phyloP scores from a whole-genome alignment of 2,888 invertebrate species.

The Drosophila maculinotata region DNA sequence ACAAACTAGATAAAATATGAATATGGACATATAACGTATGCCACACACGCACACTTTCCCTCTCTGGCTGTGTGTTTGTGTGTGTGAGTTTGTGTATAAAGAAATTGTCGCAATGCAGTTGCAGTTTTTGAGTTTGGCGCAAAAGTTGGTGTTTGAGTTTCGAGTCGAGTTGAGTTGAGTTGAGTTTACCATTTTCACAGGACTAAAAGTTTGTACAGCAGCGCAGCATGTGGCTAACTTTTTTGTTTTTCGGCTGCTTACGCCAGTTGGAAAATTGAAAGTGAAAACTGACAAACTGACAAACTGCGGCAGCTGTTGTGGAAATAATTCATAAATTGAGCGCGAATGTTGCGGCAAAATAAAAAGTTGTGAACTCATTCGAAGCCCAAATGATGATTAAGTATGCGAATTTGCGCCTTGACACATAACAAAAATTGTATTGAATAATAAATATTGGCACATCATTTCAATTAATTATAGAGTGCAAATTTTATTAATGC shows the following conservation, averaged over 20 bases:
- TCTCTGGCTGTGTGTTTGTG: neutral
- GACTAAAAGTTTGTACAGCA: conserved; percentile 40
- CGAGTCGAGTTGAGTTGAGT: conserved; percentile 34
- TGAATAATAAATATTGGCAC: conserved; percentile 18
- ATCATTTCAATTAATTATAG: conserved; percentile 12
- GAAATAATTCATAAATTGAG: conserved; percentile 51
- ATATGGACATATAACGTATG: conserved; percentile 62
- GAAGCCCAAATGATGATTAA: conserved; percentile 36
- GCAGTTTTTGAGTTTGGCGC: conserved; percentile 55
- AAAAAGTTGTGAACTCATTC: conserved; percentile 42
- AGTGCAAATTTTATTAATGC: neutral
- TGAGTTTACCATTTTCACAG: conserved; percentile 32
- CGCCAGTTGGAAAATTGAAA: conserved; percentile 44
- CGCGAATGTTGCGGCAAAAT: conserved; percentile 37
- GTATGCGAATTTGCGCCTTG: conserved; percentile 48
- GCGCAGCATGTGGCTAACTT: conserved; percentile 43
- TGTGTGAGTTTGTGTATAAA: conserved; percentile 19
- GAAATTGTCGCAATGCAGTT: conserved; percentile 74
- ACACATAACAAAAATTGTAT: conserved; percentile 19
- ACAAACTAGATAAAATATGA: conserved; percentile 66
- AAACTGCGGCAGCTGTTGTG: conserved; percentile 51
- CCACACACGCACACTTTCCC: conserved; percentile 10
- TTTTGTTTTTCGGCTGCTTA: conserved; percentile 26
- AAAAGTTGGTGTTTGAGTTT: conserved; percentile 58
- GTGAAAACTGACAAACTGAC: conserved; percentile 57